Evolutionary conservation across 2,888 invertebrate genomes (phyloP).

Genomic region (Drosophila neotestacea): DNA sequence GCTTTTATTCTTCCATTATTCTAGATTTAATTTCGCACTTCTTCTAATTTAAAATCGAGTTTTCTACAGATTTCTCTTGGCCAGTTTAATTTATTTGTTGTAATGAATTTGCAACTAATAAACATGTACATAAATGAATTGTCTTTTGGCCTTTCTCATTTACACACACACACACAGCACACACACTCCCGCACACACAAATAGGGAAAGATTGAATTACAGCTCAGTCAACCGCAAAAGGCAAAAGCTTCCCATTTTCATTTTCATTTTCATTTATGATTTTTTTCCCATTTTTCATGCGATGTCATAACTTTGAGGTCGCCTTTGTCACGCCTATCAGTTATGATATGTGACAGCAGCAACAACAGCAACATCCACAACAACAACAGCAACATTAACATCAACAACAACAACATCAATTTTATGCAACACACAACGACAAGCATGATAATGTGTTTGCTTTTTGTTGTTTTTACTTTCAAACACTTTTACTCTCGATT

Average conservation of each 20-base stretch:
- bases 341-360: constrained; percentile 36
- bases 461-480: constrained; percentile 44
- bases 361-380: constrained; percentile 20
- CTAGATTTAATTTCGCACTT: not conserved
- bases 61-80: not conserved
- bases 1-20: not conserved
- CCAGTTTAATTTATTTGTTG: not conserved
- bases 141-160: not conserved
- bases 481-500: constrained; percentile 72
- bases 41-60: not conserved
- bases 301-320: constrained; percentile 60
- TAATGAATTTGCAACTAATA: not conserved
- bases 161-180: not conserved
- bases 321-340: constrained; percentile 39
- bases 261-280: constrained; percentile 39
- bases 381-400: constrained; percentile 22
- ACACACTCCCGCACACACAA: not conserved
- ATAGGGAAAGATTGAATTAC: constrained; percentile 31
- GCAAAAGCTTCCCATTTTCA: constrained; percentile 48
- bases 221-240: constrained; percentile 57
- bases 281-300: constrained; percentile 31
- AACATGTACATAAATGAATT: constrained; percentile 8
- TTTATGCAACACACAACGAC: constrained; percentile 34
- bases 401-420: constrained; percentile 19
- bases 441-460: constrained; percentile 12